Evolutionary conservation across 2,113 vertebrate genomes (phyloP).

Genomic region (Poeciliopsis retropinna): DNA sequence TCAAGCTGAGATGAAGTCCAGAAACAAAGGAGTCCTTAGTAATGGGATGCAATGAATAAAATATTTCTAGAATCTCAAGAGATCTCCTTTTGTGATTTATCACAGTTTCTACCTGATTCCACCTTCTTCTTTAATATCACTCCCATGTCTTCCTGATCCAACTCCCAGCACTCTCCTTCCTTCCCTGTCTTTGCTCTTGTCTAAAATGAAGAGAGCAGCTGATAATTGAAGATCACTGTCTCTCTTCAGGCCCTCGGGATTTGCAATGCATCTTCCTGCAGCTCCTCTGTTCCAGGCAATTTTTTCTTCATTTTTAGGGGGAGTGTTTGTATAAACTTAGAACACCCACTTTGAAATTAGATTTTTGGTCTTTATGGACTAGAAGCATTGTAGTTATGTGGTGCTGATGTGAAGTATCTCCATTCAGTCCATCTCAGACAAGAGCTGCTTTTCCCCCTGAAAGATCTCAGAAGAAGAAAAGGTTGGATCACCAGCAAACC

Average conservation of each 20-base stretch:
- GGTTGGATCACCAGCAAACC: not conserved
- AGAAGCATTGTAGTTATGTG: slow-evolving; percentile 62
- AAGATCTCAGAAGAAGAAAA: slow-evolving; percentile 9
- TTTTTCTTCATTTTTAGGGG: slow-evolving; percentile 57
- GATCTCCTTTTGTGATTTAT: slow-evolving; percentile 3
- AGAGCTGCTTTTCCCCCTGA: slow-evolving; percentile 56
- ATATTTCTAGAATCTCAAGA: slow-evolving; percentile 1
- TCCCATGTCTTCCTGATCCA: not conserved
- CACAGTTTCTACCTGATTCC: slow-evolving; percentile 2
- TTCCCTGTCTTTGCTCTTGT: slow-evolving; percentile 66
- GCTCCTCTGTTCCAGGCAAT: slow-evolving; percentile 67
- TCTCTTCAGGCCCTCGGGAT: slow-evolving; percentile 76
- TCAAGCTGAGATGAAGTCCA: slow-evolving; percentile 22
- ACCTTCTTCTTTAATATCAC: not conserved
- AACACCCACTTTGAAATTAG: slow-evolving; percentile 74
- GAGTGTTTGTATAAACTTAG: slow-evolving; percentile 62
- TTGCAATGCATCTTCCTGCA: slow-evolving; percentile 58
- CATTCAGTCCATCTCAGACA: slow-evolving; percentile 45
- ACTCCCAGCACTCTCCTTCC: slow-evolving; percentile 21
- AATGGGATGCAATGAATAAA: slow-evolving; percentile 43
- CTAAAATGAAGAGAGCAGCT: slow-evolving; percentile 80
- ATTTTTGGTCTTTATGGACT: slow-evolving; percentile 77
- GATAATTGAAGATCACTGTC: slow-evolving; percentile 87
- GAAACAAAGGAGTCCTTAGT: slow-evolving; percentile 12
- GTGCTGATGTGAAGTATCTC: slow-evolving; percentile 64